phyloP scores from a whole-genome alignment of 2,797 vertebrate species.

The Sarcophilus harrisii region DNA sequence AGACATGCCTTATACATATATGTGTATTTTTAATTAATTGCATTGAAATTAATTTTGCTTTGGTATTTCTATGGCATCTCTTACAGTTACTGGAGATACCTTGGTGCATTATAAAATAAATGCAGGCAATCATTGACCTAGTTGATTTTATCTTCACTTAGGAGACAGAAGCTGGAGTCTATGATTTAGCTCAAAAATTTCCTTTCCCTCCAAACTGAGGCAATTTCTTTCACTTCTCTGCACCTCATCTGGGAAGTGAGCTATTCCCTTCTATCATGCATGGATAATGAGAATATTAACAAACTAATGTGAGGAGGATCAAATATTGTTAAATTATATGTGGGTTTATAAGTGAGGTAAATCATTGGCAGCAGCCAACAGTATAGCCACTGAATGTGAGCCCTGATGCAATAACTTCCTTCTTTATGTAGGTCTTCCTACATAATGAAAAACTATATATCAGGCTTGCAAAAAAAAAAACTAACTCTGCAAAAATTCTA shows the following conservation, averaged over 20 bases:
- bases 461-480: slow-evolving; percentile 57
- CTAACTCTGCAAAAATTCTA: slow-evolving; percentile 60
- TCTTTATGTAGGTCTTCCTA: slow-evolving; percentile 46
- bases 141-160: background rate
- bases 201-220: background rate
- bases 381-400: slow-evolving; percentile 35
- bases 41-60: background rate
- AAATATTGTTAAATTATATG: slow-evolving; percentile 1
- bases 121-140: background rate
- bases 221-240: slow-evolving; percentile 7
- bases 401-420: slow-evolving; percentile 67
- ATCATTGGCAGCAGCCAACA: slow-evolving; percentile 50
- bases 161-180: background rate
- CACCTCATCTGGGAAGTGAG: slow-evolving; percentile 43
- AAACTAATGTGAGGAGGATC: background rate
- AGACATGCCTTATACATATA: background rate
- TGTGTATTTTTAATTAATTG: background rate
- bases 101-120: background rate
- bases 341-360: slow-evolving; percentile 53
- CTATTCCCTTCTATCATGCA: slow-evolving; percentile 9
- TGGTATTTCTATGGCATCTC: background rate
- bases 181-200: background rate
- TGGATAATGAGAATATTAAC: slow-evolving; percentile 49
- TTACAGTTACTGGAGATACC: background rate
- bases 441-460: slow-evolving; percentile 62